phyloP scores from a whole-genome alignment of 2,888 invertebrate species.

The Andricus curvator region DNA sequence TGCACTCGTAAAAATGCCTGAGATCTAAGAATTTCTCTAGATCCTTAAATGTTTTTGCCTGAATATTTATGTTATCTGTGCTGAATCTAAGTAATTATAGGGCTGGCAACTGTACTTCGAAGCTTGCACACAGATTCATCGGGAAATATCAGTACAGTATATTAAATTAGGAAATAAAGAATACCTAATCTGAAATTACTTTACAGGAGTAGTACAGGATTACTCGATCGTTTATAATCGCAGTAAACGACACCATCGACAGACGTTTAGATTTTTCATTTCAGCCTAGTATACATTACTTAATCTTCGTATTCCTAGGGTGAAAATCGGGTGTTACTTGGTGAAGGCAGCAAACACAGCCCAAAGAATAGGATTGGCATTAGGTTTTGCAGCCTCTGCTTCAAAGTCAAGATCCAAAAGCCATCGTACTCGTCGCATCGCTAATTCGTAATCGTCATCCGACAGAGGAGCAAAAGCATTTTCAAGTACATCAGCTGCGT shows the following conservation, averaged over 20 bases:
- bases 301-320: slow-evolving; percentile 17
- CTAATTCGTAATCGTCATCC: slow-evolving; percentile 98
- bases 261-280: slow-evolving; percentile 20
- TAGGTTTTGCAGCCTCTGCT: slow-evolving; percentile 94
- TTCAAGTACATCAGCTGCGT: slow-evolving; percentile 99
- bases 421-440: slow-evolving; percentile 97
- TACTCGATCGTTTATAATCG: slow-evolving; percentile 27
- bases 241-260: slow-evolving; percentile 1
- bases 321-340: slow-evolving; percentile 85
- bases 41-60: not conserved
- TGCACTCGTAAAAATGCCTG: not conserved
- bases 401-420: slow-evolving; percentile 98
- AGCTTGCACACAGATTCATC: slow-evolving; percentile 10
- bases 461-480: slow-evolving; percentile 99
- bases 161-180: slow-evolving; percentile 32
- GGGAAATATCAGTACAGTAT: slow-evolving; percentile 17
- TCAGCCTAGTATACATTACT: slow-evolving; percentile 25
- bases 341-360: slow-evolving; percentile 99
- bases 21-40: not conserved
- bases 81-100: not conserved
- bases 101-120: slow-evolving; percentile 15
- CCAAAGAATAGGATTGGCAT: slow-evolving; percentile 97
- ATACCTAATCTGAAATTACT: slow-evolving; percentile 26
- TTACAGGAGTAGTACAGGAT: slow-evolving; percentile 10
- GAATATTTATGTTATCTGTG: not conserved